A percentile compares a stretch with the other conserved stretches of the same genome.
phyloP scores from a whole-genome alignment of 2,113 vertebrate species.

The Phaethornis superciliosus region DNA sequence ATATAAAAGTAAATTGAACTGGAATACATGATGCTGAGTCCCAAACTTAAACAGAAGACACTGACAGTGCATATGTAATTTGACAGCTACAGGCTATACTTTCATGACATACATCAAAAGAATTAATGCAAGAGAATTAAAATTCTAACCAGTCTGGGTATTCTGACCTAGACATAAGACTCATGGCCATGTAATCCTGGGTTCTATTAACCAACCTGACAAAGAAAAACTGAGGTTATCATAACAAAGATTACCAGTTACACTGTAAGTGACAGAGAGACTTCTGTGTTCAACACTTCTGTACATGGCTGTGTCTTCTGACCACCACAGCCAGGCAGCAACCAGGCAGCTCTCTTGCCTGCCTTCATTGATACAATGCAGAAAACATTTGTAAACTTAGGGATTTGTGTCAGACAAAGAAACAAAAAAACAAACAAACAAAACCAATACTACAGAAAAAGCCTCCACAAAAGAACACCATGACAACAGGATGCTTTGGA shows the following conservation, averaged over 20 bases:
- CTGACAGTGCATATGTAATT: constrained; percentile 37
- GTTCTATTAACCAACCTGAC: not conserved
- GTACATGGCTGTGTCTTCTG: not conserved
- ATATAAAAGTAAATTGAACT: constrained; percentile 66
- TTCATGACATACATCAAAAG: constrained; percentile 32
- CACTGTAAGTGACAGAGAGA: not conserved
- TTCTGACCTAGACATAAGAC: not conserved
- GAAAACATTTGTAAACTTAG: not conserved
- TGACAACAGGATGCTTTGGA: not conserved
- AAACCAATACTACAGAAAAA: not conserved
- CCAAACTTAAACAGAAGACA: constrained; percentile 47
- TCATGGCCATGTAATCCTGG: not conserved
- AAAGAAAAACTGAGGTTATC: not conserved
- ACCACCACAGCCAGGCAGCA: not conserved
- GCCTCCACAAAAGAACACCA: not conserved
- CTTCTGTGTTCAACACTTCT: not conserved
- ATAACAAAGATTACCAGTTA: not conserved
- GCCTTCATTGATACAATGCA: not conserved
- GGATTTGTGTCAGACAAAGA: not conserved
- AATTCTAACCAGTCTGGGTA: not conserved
- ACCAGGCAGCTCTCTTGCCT: not conserved
- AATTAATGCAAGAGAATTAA: constrained; percentile 5
- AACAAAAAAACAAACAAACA: not conserved
- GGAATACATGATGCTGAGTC: constrained; percentile 39
- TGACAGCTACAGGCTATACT: constrained; percentile 49